These are phyloP conservation scores for Cheumatopsyche charites DNA, from an alignment of 1,140 invertebrate species.

Conservation along the genomic window DNA sequence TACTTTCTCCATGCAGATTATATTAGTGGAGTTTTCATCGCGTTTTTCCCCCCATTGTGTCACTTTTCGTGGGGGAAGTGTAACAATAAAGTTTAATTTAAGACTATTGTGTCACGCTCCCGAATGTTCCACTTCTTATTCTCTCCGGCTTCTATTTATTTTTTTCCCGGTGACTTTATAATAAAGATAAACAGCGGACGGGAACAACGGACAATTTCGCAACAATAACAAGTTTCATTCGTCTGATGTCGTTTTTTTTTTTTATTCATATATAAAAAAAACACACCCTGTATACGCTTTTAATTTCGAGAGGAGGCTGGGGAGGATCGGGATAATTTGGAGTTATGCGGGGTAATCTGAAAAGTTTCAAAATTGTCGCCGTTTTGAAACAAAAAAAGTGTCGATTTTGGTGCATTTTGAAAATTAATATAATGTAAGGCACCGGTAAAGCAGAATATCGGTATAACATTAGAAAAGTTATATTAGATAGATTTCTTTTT, in stretches of 20 bases:
- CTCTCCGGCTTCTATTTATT: conserved; percentile 27
- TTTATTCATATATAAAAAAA: background rate
- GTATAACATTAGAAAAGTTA: too few relatives aligned
- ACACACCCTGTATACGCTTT: conserved; percentile 6
- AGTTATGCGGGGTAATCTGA: conserved; percentile 1
- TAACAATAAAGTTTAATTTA: conserved; percentile 48
- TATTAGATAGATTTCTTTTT: too few relatives aligned
- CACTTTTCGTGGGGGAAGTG: conserved; percentile 26
- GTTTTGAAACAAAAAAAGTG: too few relatives aligned
- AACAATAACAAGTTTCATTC: conserved; percentile 33
- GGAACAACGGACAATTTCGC: conserved; percentile 34
- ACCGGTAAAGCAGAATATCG: too few relatives aligned
- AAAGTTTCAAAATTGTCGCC: background rate
- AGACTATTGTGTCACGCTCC: conserved; percentile 43
- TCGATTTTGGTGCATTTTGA: too few relatives aligned
- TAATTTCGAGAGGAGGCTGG: background rate
- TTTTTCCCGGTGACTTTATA: conserved; percentile 48
- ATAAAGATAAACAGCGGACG: conserved; percentile 47
- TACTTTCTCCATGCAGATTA: conserved; percentile 17
- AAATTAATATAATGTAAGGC: too few relatives aligned
- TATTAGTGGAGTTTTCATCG: conserved; percentile 17
- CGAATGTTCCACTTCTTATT: conserved; percentile 27
- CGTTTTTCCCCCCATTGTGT: conserved; percentile 39
- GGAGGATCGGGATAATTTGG: background rate
- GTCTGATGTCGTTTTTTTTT: conserved; percentile 11